Percentiles rank a stretch among this genome's conserved stretches.
Evolutionary conservation across 1,140 invertebrate species (phyloP).

Genomic region (Oncopodura yosiiana): DNA sequence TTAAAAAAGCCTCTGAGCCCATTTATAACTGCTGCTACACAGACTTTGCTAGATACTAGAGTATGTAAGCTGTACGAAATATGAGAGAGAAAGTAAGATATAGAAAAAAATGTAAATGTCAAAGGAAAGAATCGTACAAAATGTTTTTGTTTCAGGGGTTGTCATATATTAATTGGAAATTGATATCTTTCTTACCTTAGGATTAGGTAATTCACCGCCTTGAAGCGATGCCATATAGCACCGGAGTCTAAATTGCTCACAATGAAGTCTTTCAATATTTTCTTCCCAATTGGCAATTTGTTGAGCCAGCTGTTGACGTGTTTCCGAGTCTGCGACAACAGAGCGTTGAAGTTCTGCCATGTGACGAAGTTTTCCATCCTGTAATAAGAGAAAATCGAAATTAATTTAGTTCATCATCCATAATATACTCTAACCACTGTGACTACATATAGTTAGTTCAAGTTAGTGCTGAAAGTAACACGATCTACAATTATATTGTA

Average conservation of each 20-base stretch:
- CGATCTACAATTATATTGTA: too few species aligned
- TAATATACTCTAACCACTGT: too few species aligned
- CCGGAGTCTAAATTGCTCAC: slow-evolving; percentile 88
- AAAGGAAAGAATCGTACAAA: neutral
- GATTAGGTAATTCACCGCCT: slow-evolving; percentile 90
- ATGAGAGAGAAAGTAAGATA: neutral
- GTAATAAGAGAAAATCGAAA: slow-evolving; percentile 33
- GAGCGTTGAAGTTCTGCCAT: slow-evolving; percentile 95
- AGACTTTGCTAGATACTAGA: too few species aligned
- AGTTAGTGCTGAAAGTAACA: too few species aligned
- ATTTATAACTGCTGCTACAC: too few species aligned
- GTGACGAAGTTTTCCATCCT: slow-evolving; percentile 94
- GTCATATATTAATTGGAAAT: too few species aligned
- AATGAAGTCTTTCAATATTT: slow-evolving; percentile 88
- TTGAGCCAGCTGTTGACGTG: slow-evolving; percentile 76
- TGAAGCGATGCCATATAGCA: slow-evolving; percentile 96
- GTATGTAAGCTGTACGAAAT: too few species aligned
- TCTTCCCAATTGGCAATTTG: slow-evolving; percentile 95
- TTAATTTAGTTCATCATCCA: too few species aligned
- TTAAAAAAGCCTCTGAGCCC: too few species aligned
- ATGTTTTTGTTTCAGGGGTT: neutral
- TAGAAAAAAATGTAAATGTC: neutral
- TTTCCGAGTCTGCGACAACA: slow-evolving; percentile 82
- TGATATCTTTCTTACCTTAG: slow-evolving; percentile 87
- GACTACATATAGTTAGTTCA: too few species aligned